Base-by-base conservation (phyloP, 2,113 vertebrate genomes). In the Rattus rattus region DNA sequence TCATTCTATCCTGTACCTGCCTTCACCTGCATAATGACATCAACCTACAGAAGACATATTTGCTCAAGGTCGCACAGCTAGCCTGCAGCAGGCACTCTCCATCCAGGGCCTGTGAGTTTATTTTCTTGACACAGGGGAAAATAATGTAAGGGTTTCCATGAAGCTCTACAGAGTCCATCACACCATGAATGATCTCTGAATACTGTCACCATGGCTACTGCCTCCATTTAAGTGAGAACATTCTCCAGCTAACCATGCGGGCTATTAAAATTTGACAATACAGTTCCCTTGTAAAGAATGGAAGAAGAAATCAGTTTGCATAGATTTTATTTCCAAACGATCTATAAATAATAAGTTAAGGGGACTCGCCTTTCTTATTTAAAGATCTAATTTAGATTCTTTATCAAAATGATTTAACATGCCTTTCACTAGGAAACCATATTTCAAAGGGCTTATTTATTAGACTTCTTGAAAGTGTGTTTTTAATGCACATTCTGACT, bases 401-500 rank as follows among this genome's bases (percentile, higher is more conserved):
- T 98, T 98, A 99, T 99, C 98, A 98, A 98, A 96, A 98, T 99
- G 99, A 99, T 99, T 99, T 99, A 99, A 98, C 98, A 98, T 93
- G 97, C 97, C 98, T 98, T 98, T 98, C 97, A 97, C 97, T 98
- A 97, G 97, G 97, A 99, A 98, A 95, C 98, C 98, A 96, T 99
- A 99, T 98, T 99, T 99, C 98, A 99, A 98, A 97, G 96, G 92
- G 96, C 98, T 98, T 99, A 99, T 99, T 99, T 99, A 99, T 99
- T 98, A 97, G 98, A 97, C 98, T 98, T 98, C 97, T 98, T 98
- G 95, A 98, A 98, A 98, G 98, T 98, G 98, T 98, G 98, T 98
- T 99, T 99, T 98, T 99, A 99, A 99, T 99, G 99, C 98, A 99
- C 94, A 91, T 98, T 98, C 99, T 99, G 99, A 99, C 98, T 98